Percentiles rank a stretch among this genome's conserved stretches.
These are phyloP conservation scores for Mungos mungo DNA, from an alignment of 2,113 vertebrate species.

Conservation along the genomic window DNA sequence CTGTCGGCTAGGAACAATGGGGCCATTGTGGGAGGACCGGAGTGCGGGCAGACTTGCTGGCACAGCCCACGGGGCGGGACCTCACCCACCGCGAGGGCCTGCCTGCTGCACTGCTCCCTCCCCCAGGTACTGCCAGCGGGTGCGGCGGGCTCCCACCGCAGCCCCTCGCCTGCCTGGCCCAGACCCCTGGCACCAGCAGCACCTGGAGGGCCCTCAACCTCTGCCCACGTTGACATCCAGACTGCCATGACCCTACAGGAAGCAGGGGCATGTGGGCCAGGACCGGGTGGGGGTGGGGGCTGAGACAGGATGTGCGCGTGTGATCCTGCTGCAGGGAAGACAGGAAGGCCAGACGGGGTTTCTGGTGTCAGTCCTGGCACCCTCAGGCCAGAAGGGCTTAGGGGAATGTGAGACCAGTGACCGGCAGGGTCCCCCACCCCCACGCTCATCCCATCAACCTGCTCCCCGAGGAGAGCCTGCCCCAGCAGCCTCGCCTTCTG, in stretches of 20 bases:
- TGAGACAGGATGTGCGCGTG: conserved; percentile 69
- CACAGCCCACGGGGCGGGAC: conserved; percentile 67
- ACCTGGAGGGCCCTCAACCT: background rate
- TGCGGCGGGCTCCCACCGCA: background rate
- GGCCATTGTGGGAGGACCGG: conserved; percentile 81
- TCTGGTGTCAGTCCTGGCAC: conserved; percentile 76
- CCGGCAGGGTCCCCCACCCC: conserved; percentile 33
- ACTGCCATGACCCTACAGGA: conserved; percentile 61
- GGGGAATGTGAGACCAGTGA: background rate
- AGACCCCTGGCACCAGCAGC: background rate
- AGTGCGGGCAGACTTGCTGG: conserved; percentile 80
- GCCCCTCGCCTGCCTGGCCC: background rate
- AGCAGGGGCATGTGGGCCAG: conserved; percentile 56
- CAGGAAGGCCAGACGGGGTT: conserved; percentile 75
- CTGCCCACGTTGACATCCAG: conserved; percentile 49
- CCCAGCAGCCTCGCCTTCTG: background rate
- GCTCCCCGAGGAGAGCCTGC: background rate
- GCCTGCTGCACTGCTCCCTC: background rate
- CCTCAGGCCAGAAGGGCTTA: conserved; percentile 55
- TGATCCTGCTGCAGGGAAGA: conserved; percentile 69
- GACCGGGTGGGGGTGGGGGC: conserved; percentile 46
- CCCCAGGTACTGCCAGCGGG: conserved; percentile 75
- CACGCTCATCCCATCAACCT: background rate
- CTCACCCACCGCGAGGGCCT: conserved; percentile 37
- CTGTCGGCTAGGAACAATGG: conserved; percentile 83